Evolutionary conservation across 2,113 vertebrate species (phyloP), one percentile per base, ranked within the genome.

Genomic region (Formicarius rufipectus): DNA sequence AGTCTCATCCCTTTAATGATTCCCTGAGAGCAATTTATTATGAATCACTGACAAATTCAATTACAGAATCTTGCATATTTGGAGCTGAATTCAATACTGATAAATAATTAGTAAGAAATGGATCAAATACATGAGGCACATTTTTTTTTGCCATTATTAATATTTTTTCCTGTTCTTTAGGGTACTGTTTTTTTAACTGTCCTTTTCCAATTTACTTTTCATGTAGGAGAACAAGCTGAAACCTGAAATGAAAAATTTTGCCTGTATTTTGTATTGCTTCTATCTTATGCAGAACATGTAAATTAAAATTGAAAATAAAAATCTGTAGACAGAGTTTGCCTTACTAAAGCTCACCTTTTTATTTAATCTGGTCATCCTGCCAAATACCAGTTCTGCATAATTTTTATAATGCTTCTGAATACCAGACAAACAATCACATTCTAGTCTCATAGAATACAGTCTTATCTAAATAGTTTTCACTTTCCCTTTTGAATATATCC

Each of bases 381-480:
- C 21, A 74, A 74, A 76, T 88, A 27, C 24, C 83, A 78, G 25
- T 63, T 96, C 21, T 83, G 40, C 33, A 76, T 76, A 72, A 62
- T 50, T 93, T 93, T 69, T 84, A 10, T 74, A 91, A 80, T 64
- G 37, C 28, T 25, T 94, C 52, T 81, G 72, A 94, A 84, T 91
- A 73, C 58, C 45, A 87, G 35, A 60, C 45, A 95, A 90, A 82
- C 90, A 92, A 92, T 89, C 83, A 79, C 44, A 93, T 93, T 89
- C n/a, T 82, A 64, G 31, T 86, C 53, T 84, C 47, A 86, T 10
- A 95, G 40, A 83, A 75, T 76, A 44, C 9, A 37, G 42, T 37
- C 22, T 97, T 97, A 93, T 83, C 79, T 96, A 74, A 93, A 87
- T 62, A 94, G 58, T 73, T 67, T 94, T 69, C 62, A 73, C 31